phyloP scores from a whole-genome alignment of 2,888 invertebrate species.

The Drosophila hamatofila region DNA sequence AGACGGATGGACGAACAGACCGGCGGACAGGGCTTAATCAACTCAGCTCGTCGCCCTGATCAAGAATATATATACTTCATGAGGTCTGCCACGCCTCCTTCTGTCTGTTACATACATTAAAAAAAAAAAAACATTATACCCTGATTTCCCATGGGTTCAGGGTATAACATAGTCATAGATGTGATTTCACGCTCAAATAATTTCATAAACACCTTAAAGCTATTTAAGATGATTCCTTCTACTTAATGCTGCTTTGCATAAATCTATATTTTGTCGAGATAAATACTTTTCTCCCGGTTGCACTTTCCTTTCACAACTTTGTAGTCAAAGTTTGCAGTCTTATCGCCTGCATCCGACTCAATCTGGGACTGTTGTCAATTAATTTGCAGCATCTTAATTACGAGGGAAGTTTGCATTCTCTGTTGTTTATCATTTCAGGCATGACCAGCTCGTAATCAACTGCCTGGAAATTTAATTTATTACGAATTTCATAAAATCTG shows the following conservation, averaged over 20 bases:
- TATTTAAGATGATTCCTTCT: not conserved
- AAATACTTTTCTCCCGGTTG: not conserved
- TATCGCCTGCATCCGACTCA: constrained; percentile 10
- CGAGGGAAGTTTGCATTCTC: not conserved
- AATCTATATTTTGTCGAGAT: not conserved
- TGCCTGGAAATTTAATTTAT: constrained; percentile 15
- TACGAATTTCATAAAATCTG: constrained; percentile 15
- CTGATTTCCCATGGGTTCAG: no score
- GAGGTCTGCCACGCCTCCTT: no score
- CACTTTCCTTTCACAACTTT: not conserved
- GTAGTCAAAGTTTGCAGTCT: not conserved
- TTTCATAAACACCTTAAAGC: not conserved
- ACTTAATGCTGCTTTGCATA: not conserved
- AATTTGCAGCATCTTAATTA: not conserved
- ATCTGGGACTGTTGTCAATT: not conserved
- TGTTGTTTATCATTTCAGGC: not conserved
- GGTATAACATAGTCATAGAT: no score
- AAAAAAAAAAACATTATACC: no score
- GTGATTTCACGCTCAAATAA: not conserved
- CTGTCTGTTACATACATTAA: no score
- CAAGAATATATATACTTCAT: no score
- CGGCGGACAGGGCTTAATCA: no score
- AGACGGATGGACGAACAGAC: no score
- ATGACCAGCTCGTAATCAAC: not conserved
- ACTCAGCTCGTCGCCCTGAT: no score